Conservation (phyloP, 2,797 vertebrate species). For the Pteropus rufus region DNA sequence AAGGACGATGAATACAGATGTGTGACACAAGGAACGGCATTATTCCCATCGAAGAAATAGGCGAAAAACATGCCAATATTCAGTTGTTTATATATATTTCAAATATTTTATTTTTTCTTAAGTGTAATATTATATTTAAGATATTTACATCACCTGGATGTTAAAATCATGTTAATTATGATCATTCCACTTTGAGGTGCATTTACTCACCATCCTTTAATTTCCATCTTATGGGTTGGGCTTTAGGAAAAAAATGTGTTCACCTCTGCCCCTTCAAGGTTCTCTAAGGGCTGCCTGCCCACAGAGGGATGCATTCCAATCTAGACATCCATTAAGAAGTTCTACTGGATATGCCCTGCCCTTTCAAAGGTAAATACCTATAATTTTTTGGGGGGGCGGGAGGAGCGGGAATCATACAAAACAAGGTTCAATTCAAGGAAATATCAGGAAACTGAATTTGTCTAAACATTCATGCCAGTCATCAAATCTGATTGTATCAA, state of each 20-base stretch:
- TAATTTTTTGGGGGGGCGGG: not conserved
- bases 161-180: not conserved
- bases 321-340: not conserved
- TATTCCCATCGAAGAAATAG: not conserved
- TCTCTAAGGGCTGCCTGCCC: not conserved
- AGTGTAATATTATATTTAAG: not conserved
- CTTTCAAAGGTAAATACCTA: not conserved
- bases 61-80: not conserved
- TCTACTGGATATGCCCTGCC: not conserved
- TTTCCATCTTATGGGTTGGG: not conserved
- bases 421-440: not conserved
- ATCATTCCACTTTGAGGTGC: not conserved
- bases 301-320: not conserved
- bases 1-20: not conserved
- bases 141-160: not conserved
- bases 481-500: not conserved
- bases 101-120: not conserved
- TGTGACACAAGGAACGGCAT: not conserved
- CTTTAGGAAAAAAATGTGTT: not conserved
- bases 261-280: too few relatives aligned
- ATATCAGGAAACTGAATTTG: not conserved
- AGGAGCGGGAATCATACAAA: too few relatives aligned
- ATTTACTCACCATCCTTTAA: not conserved
- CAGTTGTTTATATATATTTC: not conserved
- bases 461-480: not conserved